phyloP scores from a whole-genome alignment of 2,797 vertebrate genomes.

The Percopsis omiscomaycus region DNA sequence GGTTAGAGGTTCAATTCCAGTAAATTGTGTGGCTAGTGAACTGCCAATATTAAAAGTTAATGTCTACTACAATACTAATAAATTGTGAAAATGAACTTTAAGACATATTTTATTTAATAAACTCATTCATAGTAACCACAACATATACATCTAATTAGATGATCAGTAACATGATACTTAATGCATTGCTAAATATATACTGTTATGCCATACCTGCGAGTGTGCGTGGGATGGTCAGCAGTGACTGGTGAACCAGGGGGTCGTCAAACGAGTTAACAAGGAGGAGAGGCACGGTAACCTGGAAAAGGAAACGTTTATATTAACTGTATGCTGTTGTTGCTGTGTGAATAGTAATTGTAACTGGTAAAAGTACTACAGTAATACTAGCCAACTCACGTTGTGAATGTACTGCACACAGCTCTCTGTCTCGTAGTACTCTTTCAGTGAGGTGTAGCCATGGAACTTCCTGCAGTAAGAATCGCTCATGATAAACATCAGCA shows the following conservation, averaged over 20 bases:
- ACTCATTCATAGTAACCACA: too few relatives aligned
- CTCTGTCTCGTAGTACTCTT: conserved; percentile 94
- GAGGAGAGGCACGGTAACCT: conserved; percentile 92
- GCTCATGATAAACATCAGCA: too few relatives aligned
- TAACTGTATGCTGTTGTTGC: neutral
- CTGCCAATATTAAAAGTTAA: too few relatives aligned
- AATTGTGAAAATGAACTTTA: too few relatives aligned
- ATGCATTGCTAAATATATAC: neutral
- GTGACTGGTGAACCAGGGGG: conserved; percentile 89
- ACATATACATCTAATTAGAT: too few relatives aligned
- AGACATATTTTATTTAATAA: too few relatives aligned
- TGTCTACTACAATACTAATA: too few relatives aligned
- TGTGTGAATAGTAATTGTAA: neutral
- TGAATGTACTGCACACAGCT: conserved; percentile 92
- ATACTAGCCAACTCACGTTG: conserved; percentile 78
- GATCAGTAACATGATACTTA: neutral
- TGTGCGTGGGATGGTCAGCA: conserved; percentile 88
- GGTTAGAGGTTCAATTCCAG: too few relatives aligned
- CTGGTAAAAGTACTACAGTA: neutral
- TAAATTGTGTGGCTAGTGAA: too few relatives aligned
- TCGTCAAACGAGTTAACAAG: conserved; percentile 94
- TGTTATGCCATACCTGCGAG: conserved; percentile 82
- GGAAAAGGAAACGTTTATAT: conserved; percentile 17
- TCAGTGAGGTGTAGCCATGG: conserved; percentile 86
- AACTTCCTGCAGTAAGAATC: conserved; percentile 82